These are phyloP conservation scores for Paralichthys olivaceus DNA, from an alignment of 2,113 vertebrate species.

Conservation along the genomic window DNA sequence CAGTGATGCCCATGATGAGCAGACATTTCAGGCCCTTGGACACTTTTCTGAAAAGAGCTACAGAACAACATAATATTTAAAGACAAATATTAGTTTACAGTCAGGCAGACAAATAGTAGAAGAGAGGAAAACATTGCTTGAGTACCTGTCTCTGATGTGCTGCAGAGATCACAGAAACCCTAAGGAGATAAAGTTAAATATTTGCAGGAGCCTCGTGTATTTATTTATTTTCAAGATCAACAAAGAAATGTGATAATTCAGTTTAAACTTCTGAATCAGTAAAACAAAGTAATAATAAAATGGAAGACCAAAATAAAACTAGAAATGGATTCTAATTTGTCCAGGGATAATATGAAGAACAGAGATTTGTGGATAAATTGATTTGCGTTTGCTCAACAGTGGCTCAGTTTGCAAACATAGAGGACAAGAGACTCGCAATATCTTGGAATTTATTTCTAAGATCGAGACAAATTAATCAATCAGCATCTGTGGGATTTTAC, in stretches of 20 bases:
- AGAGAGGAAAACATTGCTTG: conserved; percentile 8
- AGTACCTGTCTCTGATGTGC: not conserved
- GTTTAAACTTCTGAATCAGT: not conserved
- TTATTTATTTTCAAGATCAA: not conserved
- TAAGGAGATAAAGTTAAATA: not conserved
- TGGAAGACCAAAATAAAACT: not conserved
- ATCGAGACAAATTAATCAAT: not conserved
- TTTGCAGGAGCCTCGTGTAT: not conserved
- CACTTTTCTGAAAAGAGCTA: not conserved
- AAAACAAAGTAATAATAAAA: not conserved
- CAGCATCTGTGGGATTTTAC: not conserved
- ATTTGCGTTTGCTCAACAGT: not conserved
- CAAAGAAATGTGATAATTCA: not conserved
- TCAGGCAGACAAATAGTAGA: conserved; percentile 19
- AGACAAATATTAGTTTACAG: conserved; percentile 11
- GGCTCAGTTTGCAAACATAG: no score
- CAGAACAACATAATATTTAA: not conserved
- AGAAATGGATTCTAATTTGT: not conserved
- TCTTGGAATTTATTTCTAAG: not conserved
- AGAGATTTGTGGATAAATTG: not conserved
- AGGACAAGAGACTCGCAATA: not conserved
- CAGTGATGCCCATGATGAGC: not conserved
- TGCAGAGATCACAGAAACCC: not conserved
- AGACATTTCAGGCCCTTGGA: not conserved
- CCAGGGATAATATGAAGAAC: not conserved